Evolutionary conservation across 2,797 vertebrate species (phyloP).

Genomic region (Rhynchotus rufescens): DNA sequence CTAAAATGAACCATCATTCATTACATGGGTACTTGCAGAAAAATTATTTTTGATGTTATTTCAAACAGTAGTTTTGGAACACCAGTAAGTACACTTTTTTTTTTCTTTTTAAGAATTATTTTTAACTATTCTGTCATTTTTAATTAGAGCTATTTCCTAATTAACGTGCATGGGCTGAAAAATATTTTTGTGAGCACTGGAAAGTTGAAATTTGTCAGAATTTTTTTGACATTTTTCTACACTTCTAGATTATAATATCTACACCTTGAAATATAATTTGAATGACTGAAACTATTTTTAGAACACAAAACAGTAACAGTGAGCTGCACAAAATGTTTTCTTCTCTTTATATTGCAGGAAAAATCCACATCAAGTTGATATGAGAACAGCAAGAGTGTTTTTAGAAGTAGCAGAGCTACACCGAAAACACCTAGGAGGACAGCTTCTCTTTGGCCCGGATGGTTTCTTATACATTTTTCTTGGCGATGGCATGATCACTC

Average conservation of each 20-base stretch:
- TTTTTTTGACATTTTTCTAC: background rate
- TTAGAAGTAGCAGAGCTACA: slow-evolving; percentile 98
- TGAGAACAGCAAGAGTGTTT: slow-evolving; percentile 89
- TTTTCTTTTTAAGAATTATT: background rate
- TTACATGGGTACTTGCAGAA: background rate
- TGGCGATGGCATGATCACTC: slow-evolving; percentile 98
- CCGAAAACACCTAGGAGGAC: slow-evolving; percentile 95
- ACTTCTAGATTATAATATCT: background rate
- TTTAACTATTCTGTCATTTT: background rate
- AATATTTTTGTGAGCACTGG: background rate
- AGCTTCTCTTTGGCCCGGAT: slow-evolving; percentile 93
- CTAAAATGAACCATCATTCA: background rate
- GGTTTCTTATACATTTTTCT: slow-evolving; percentile 94
- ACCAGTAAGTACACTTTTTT: background rate
- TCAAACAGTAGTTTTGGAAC: background rate
- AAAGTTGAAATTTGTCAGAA: slow-evolving; percentile 10
- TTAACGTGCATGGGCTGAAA: background rate
- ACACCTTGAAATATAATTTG: background rate
- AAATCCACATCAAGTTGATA: slow-evolving; percentile 94
- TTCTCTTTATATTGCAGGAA: slow-evolving; percentile 81
- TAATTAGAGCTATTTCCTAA: background rate
- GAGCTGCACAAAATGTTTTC: background rate
- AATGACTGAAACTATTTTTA: slow-evolving; percentile 2
- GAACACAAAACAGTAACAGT: background rate
- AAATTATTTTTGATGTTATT: slow-evolving; percentile 27